These are phyloP conservation scores for Palythoa caribaeorum DNA, from an alignment of 92 coral and sea anemone genomes.

Conservation along the genomic window DNA sequence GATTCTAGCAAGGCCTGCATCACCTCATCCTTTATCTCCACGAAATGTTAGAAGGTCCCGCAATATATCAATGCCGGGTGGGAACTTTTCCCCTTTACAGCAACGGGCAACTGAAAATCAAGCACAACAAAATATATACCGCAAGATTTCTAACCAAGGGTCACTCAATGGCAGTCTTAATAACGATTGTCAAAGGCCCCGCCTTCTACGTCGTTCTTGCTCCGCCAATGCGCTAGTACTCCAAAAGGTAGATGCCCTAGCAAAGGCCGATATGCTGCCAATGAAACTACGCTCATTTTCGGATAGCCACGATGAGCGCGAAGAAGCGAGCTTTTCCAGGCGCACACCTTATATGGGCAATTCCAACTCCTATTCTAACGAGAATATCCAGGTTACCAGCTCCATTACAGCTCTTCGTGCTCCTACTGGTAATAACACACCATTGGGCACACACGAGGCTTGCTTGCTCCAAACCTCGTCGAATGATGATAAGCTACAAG, in stretches of 20 bases:
- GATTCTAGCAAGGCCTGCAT: background rate
- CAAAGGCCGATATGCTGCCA: background rate
- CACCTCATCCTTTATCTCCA: constrained; percentile 23
- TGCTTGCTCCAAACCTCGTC: background rate
- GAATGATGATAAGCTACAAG: background rate
- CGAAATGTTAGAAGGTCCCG: background rate
- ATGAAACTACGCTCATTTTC: background rate
- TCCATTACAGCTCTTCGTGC: background rate
- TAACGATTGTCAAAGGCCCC: background rate
- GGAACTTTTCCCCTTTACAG: constrained; percentile 13
- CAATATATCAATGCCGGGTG: background rate
- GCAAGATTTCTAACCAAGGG: background rate
- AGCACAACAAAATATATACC: background rate
- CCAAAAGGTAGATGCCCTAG: background rate
- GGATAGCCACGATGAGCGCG: background rate
- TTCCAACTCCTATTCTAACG: background rate
- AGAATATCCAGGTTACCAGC: background rate
- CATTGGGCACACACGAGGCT: background rate
- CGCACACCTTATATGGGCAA: background rate
- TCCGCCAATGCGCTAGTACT: background rate
- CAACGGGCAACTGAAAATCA: constrained; percentile 4
- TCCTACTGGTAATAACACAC: background rate
- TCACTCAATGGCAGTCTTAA: background rate
- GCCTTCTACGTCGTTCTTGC: background rate
- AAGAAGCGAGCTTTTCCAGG: background rate